phyloP scores from a whole-genome alignment of 2,888 invertebrate genomes.

The Shargacucullia verbasci region DNA sequence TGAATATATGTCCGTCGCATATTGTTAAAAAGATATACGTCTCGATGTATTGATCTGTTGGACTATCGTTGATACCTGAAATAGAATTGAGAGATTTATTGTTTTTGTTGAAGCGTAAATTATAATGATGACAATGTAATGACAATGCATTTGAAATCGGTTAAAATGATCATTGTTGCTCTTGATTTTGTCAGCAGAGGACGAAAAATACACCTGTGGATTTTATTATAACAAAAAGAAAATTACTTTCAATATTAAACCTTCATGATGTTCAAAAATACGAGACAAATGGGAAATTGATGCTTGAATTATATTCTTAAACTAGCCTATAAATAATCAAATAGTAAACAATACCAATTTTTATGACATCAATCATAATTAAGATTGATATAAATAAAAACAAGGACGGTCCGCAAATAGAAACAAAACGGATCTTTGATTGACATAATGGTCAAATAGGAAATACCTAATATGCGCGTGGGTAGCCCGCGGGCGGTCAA shows the following conservation, averaged over 20 bases:
- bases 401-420: constrained; percentile 66
- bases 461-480: constrained; percentile 76
- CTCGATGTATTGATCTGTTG: constrained; percentile 54
- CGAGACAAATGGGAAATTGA: too few species aligned
- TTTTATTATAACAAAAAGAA: background rate
- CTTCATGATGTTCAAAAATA: too few species aligned
- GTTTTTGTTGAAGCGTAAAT: constrained; percentile 35
- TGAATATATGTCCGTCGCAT: constrained; percentile 68
- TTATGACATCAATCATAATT: constrained; percentile 39
- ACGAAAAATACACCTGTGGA: background rate
- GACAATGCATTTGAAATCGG: constrained; percentile 28
- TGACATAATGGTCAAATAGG: constrained; percentile 59
- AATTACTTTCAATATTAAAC: too few species aligned
- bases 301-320: too few species aligned
- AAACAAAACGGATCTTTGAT: constrained; percentile 58
- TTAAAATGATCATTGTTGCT: constrained; percentile 19
- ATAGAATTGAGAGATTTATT: constrained; percentile 50
- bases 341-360: constrained; percentile 10
- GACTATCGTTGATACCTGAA: constrained; percentile 40
- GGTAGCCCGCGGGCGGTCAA: constrained; percentile 58
- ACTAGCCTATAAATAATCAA: background rate
- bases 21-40: constrained; percentile 68
- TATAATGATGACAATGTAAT: constrained; percentile 34
- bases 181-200: constrained; percentile 11
- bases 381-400: constrained; percentile 65